Evolutionary conservation across 2,888 invertebrate genomes (phyloP).

Genomic region (Drosophila eohydei): DNA sequence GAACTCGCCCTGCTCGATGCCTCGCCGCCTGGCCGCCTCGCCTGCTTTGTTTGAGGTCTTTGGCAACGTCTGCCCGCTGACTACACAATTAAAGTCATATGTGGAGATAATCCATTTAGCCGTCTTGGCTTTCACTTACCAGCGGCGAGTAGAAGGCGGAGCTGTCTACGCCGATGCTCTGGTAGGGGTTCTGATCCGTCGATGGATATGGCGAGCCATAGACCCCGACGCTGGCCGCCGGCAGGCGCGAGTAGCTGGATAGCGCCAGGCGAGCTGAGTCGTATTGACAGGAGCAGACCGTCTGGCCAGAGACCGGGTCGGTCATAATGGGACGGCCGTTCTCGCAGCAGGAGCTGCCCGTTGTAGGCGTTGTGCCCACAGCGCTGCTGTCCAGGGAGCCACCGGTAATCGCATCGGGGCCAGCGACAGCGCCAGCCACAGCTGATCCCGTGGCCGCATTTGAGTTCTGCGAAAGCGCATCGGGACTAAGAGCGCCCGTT

Average conservation of each 20-base stretch:
- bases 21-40: not conserved
- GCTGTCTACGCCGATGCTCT: constrained; percentile 96
- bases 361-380: constrained; percentile 72
- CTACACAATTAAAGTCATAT: constrained; percentile 83
- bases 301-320: constrained; percentile 96
- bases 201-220: constrained; percentile 95
- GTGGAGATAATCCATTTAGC: constrained; percentile 79
- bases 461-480: constrained; percentile 84
- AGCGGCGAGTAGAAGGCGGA: constrained; percentile 97
- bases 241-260: constrained; percentile 91
- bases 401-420: constrained; percentile 47
- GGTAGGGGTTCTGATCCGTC: constrained; percentile 96
- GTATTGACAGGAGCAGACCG: constrained; percentile 97
- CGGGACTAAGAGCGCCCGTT: constrained; percentile 84
- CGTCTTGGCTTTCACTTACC: constrained; percentile 88
- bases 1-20: not conserved
- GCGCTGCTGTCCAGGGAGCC: constrained; percentile 74
- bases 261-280: constrained; percentile 94
- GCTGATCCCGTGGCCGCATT: constrained; percentile 77
- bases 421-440: constrained; percentile 39
- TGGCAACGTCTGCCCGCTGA: constrained; percentile 54
- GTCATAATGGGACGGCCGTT: constrained; percentile 96
- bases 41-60: constrained; percentile 18
- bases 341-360: constrained; percentile 90
- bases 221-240: constrained; percentile 91